Percentiles rank a stretch among this genome's conserved stretches.
These are phyloP conservation scores for Nothura maculosa DNA, from an alignment of 2,797 vertebrate genomes.

Conservation along the genomic window DNA sequence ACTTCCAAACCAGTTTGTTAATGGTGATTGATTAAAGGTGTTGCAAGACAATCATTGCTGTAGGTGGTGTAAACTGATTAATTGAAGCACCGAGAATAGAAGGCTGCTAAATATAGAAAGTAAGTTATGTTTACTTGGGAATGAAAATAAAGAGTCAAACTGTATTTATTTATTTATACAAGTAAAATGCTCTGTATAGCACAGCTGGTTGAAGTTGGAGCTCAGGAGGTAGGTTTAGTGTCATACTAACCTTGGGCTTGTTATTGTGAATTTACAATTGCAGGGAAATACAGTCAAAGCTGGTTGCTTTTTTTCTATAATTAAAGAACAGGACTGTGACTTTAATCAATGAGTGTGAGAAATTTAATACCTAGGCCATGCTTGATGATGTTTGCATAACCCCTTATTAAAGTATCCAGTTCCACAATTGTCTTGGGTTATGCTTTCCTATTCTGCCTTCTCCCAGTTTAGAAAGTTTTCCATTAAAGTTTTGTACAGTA, in stretches of 20 bases:
- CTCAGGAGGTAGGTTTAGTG: background rate
- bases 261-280: background rate
- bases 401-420: background rate
- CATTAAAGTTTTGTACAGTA: background rate
- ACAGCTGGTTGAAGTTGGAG: background rate
- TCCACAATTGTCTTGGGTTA: background rate
- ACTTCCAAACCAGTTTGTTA: constrained; percentile 15
- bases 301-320: background rate
- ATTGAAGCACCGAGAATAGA: background rate
- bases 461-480: background rate
- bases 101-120: constrained; percentile 36
- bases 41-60: constrained; percentile 9
- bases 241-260: background rate
- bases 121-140: constrained; percentile 20
- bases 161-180: constrained; percentile 33
- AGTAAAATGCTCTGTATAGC: constrained; percentile 31
- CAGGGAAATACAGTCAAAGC: background rate
- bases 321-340: background rate
- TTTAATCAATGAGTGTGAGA: background rate
- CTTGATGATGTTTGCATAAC: background rate
- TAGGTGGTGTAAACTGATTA: constrained; percentile 55
- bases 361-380: background rate
- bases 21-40: constrained; percentile 25
- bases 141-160: constrained; percentile 18
- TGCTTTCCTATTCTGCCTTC: background rate